These are phyloP conservation scores for Cisticola juncidis DNA, from an alignment of 2,113 vertebrate species.

Conservation along the genomic window DNA sequence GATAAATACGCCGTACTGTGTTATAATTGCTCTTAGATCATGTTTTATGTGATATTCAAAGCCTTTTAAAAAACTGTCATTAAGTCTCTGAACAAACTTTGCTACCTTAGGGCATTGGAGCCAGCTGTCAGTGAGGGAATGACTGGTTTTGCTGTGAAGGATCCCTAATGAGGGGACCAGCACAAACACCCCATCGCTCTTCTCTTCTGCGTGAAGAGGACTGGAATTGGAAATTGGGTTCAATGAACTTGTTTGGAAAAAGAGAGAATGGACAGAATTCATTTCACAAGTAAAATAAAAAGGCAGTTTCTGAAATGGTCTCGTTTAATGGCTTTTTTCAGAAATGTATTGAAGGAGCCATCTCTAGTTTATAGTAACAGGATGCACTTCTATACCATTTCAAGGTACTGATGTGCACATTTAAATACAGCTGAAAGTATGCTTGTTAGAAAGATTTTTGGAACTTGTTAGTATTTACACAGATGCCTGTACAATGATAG, in stretches of 20 bases:
- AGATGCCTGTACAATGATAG: neutral
- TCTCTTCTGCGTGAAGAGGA: neutral
- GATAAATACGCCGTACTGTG: neutral
- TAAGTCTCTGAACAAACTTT: constrained; percentile 45
- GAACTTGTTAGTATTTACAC: neutral
- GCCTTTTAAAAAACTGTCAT: constrained; percentile 14
- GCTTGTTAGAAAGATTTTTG: neutral
- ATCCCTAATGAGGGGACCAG: neutral
- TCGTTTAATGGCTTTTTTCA: neutral
- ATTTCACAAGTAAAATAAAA: neutral
- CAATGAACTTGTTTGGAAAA: neutral
- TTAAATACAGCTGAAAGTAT: neutral
- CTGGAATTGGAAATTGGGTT: neutral
- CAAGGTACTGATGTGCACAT: neutral
- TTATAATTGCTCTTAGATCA: constrained; percentile 59
- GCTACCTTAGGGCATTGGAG: constrained; percentile 42
- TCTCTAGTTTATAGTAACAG: neutral
- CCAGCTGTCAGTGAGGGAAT: constrained; percentile 38
- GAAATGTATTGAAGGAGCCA: neutral
- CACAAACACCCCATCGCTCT: neutral
- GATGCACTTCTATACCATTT: neutral
- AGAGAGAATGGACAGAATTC: neutral
- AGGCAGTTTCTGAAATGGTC: neutral
- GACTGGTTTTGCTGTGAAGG: neutral
- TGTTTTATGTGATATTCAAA: constrained; percentile 60